Conservation (phyloP, 2,797 vertebrate genomes). For the Florisuga fusca region DNA sequence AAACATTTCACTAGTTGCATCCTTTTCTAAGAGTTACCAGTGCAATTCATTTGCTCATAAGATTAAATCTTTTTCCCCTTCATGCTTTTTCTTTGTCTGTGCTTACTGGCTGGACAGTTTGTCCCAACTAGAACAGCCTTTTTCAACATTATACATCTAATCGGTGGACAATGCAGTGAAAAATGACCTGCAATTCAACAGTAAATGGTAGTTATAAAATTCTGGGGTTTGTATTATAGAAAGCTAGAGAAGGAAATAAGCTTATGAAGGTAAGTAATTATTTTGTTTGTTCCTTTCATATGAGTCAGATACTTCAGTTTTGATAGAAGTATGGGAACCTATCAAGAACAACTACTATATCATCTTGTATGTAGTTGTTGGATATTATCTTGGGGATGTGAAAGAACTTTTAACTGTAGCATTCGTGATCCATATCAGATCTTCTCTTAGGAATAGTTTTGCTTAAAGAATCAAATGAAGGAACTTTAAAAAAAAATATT, state of each 20-base stretch:
- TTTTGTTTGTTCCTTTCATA: neutral
- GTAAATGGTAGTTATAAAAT: neutral
- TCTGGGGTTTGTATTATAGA: neutral
- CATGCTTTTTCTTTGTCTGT: neutral
- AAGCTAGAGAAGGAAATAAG: neutral
- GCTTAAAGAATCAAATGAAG: neutral
- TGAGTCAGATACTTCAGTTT: neutral
- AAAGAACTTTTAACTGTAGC: neutral
- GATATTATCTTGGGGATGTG: neutral
- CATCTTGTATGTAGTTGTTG: neutral
- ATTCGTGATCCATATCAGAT: neutral
- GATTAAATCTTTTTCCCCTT: neutral
- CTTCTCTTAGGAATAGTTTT: neutral
- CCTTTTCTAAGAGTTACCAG: neutral
- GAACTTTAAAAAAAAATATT: fast-evolving
- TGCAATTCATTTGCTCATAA: neutral
- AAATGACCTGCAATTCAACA: neutral
- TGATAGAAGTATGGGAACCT: neutral
- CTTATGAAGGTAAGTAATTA: neutral
- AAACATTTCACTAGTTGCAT: neutral
- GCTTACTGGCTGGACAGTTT: neutral
- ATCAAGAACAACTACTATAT: neutral
- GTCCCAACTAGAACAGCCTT: neutral
- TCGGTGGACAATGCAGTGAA: neutral
- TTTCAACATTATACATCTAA: neutral